These are phyloP conservation scores for Eulemur rubriventer DNA, from an alignment of 2,797 vertebrate species.

Conservation along the genomic window DNA sequence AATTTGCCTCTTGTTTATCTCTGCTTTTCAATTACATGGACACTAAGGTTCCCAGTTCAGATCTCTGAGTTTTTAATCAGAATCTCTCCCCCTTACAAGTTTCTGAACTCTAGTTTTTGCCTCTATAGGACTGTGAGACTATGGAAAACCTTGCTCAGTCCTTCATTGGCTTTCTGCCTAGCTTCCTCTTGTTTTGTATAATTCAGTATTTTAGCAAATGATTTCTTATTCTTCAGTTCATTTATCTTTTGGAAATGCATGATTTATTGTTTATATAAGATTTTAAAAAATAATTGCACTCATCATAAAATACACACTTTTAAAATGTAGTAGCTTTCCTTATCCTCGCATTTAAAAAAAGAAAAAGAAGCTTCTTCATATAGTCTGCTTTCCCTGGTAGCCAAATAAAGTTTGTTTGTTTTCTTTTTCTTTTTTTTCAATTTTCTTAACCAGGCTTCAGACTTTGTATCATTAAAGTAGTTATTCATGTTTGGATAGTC, in stretches of 20 bases:
- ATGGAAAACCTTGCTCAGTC: not conserved
- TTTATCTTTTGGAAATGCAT: conserved; percentile 1
- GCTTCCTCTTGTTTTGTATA: not conserved
- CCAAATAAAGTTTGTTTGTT: not conserved
- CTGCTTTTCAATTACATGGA: not conserved
- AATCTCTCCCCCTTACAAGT: not conserved
- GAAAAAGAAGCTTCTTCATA: not conserved
- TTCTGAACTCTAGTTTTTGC: conserved; percentile 25
- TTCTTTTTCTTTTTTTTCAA: not conserved
- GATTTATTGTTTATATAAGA: not conserved
- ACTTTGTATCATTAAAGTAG: conserved; percentile 59
- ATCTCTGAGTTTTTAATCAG: not conserved
- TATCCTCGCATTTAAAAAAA: not conserved
- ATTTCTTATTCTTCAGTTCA: conserved; percentile 20
- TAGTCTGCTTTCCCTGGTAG: conserved; percentile 13
- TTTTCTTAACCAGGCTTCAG: conserved; percentile 41
- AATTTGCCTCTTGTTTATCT: not conserved
- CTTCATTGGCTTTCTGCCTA: conserved; percentile 42
- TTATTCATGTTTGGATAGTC: conserved; percentile 53
- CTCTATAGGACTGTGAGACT: not conserved
- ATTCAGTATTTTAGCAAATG: conserved; percentile 39
- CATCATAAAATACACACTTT: not conserved
- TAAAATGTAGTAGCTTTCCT: conserved; percentile 9
- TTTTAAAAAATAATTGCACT: conserved; percentile 41
- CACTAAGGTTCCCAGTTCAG: not conserved